These are phyloP conservation scores for Mustela nigripes DNA, from an alignment of 2,113 vertebrate genomes.

Conservation along the genomic window DNA sequence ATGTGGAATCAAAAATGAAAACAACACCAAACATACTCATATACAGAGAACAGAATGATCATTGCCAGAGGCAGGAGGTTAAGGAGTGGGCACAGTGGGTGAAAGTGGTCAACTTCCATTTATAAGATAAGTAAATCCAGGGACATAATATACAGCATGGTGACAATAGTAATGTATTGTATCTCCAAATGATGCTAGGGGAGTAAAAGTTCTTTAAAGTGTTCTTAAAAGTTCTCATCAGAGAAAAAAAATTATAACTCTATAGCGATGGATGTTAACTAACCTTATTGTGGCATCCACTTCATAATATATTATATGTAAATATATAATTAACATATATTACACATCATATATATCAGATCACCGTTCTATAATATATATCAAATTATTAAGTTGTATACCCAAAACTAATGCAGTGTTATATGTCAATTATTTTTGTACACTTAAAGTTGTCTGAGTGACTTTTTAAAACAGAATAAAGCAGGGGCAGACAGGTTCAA, in stretches of 20 bases:
- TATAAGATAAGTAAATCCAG: background rate
- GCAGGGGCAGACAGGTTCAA: background rate
- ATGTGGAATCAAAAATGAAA: background rate
- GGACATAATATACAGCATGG: background rate
- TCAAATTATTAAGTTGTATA: background rate
- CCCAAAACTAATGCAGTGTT: background rate
- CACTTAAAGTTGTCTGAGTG: background rate
- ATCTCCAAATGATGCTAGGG: background rate
- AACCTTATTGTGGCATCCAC: background rate
- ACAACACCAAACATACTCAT: background rate
- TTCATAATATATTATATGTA: background rate
- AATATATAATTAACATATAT: background rate
- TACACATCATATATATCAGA: background rate
- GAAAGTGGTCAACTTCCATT: background rate
- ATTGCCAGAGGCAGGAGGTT: background rate
- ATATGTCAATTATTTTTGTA: background rate
- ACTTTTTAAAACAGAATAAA: constrained; percentile 25
- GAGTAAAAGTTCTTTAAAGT: background rate
- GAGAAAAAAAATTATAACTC: background rate
- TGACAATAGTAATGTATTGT: background rate
- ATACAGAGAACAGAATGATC: background rate
- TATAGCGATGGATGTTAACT: background rate
- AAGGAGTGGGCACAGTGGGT: background rate
- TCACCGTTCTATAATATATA: background rate
- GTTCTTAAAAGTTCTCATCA: background rate